These are phyloP conservation scores for Tokudaia muenninki DNA, from an alignment of 2,797 vertebrate genomes.

Conservation along the genomic window DNA sequence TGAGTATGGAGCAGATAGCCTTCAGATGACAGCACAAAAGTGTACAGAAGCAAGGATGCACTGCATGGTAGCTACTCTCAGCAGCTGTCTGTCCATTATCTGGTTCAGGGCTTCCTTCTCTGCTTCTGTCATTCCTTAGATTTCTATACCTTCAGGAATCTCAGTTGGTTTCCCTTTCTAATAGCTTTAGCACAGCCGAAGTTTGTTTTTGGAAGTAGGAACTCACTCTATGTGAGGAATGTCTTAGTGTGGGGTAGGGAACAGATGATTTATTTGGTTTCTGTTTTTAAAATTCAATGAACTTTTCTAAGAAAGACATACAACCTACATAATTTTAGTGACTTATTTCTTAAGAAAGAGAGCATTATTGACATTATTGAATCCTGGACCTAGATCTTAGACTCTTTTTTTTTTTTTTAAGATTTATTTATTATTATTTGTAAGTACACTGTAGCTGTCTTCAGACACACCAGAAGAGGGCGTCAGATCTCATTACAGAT, in stretches of 20 bases:
- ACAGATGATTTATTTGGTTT: not conserved
- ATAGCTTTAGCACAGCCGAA: not conserved
- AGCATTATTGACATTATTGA: not conserved
- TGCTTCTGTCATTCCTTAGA: not conserved
- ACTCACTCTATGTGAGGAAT: not conserved
- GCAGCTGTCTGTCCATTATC: not conserved
- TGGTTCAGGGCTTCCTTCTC: not conserved
- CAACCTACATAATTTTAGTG: slow-evolving; percentile 30
- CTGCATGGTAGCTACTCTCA: not conserved
- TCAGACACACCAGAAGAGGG: no score
- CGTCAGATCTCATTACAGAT: no score
- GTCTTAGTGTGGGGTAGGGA: slow-evolving; percentile 14
- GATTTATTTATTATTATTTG: no score
- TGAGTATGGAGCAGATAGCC: not conserved
- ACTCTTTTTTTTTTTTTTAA: not conserved
- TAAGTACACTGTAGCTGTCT: no score
- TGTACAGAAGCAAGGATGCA: not conserved
- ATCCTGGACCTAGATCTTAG: not conserved
- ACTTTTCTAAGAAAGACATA: slow-evolving; percentile 18
- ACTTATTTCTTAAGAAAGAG: slow-evolving; percentile 17
- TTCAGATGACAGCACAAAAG: not conserved
- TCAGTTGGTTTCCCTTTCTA: not conserved
- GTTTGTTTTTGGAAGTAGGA: not conserved
- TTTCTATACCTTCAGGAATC: not conserved
- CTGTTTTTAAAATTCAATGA: slow-evolving; percentile 53